phyloP scores from a whole-genome alignment of 2,113 vertebrate species.

The Lophura nycthemera region DNA sequence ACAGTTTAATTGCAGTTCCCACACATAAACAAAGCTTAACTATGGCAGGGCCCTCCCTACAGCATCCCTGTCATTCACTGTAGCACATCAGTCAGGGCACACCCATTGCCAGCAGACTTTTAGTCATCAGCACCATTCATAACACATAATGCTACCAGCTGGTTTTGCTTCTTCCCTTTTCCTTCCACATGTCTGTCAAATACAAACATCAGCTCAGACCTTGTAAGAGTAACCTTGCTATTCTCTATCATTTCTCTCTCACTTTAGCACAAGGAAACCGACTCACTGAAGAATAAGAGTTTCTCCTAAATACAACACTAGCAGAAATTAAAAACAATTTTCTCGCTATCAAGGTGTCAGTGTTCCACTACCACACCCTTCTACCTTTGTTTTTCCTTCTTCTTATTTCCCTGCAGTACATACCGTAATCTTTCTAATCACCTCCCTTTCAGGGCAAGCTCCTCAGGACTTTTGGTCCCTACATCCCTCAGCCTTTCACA shows the following conservation, averaged over 20 bases:
- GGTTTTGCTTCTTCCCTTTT: not conserved
- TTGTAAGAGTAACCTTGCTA: not conserved
- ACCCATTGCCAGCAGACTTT: not conserved
- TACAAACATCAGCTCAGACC: not conserved
- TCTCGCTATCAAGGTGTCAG: not conserved
- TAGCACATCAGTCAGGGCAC: not conserved
- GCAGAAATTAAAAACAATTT: not conserved
- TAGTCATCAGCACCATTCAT: not conserved
- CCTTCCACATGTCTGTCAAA: not conserved
- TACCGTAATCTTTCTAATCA: not conserved
- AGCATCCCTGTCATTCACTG: not conserved
- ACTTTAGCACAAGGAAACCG: not conserved
- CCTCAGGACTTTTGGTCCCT: not conserved
- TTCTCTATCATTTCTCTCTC: not conserved
- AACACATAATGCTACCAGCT: not conserved
- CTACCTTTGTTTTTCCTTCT: not conserved
- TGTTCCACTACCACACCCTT: not conserved
- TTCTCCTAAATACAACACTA: not conserved
- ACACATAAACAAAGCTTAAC: not conserved
- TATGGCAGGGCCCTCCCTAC: not conserved
- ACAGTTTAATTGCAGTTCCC: not conserved
- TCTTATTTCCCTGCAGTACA: accelerated
- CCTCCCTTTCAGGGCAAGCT: not conserved
- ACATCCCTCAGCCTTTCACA: not conserved
- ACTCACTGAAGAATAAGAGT: not conserved